Percentiles rank a stretch among this genome's conserved stretches.
Evolutionary conservation across 2,797 vertebrate genomes (phyloP).

Genomic region (Hafferia zeledoni): DNA sequence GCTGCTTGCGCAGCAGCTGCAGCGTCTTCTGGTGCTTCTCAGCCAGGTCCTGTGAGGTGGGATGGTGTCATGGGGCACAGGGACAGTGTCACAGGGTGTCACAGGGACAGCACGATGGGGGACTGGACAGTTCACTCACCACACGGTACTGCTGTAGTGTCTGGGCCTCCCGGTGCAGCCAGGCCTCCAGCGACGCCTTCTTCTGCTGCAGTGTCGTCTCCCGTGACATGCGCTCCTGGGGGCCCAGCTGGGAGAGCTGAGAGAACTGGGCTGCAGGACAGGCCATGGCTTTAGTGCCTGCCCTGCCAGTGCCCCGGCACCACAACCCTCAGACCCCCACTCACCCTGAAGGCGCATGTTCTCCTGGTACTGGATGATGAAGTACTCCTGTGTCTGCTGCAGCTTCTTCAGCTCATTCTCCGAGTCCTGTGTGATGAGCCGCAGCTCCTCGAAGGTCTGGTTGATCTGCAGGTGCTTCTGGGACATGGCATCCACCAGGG

Average conservation of each 20-base stretch:
- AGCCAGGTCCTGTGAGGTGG: conserved; percentile 81
- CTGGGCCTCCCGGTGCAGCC: conserved; percentile 93
- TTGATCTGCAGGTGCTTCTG: conserved; percentile 97
- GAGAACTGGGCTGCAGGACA: conserved; percentile 84
- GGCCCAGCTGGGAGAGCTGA: conserved; percentile 85
- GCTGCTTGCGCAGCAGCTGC: conserved; percentile 89
- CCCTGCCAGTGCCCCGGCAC: fast-evolving
- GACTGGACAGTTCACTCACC: conserved; percentile 70
- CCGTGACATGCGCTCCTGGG: conserved; percentile 84
- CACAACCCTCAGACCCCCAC: fast-evolving
- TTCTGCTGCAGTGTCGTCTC: conserved; percentile 91
- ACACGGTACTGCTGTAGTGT: conserved; percentile 95
- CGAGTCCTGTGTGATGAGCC: conserved; percentile 89
- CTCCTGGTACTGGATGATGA: conserved; percentile 97
- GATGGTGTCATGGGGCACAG: fast-evolving
- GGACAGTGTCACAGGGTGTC: not conserved
- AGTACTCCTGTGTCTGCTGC: conserved; percentile 96
- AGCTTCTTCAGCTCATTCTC: conserved; percentile 93
- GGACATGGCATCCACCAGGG: conserved; percentile 86
- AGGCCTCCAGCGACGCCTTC: conserved; percentile 88
- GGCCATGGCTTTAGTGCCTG: fast-evolving
- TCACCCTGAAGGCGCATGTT: conserved; percentile 92
- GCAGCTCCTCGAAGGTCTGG: conserved; percentile 84
- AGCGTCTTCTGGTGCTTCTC: conserved; percentile 94
- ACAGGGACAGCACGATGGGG: fast-evolving